phyloP scores from a whole-genome alignment of 2,113 vertebrate genomes.

The Oxyura jamaicensis region DNA sequence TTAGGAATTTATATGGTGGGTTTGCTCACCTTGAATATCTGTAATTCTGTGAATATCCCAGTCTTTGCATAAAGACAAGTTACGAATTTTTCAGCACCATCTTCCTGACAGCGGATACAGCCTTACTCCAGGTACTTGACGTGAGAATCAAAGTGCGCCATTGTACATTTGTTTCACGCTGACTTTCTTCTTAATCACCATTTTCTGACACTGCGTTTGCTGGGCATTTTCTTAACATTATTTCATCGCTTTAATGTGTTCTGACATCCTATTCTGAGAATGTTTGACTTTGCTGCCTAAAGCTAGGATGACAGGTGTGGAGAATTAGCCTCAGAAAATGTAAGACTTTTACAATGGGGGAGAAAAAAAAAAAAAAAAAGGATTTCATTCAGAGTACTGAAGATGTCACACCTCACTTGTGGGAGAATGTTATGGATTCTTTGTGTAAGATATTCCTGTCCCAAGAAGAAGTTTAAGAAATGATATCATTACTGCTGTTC shows the following conservation, averaged over 20 bases:
- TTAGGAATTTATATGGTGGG: background rate
- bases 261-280: background rate
- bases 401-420: background rate
- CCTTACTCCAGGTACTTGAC: background rate
- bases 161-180: background rate
- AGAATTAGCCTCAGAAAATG: conserved; percentile 14
- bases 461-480: background rate
- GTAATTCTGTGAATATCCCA: background rate
- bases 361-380: background rate
- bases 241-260: conserved; percentile 16
- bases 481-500: background rate
- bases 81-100: background rate
- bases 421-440: background rate
- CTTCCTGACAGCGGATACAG: background rate
- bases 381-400: conserved; percentile 10
- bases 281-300: background rate
- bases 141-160: background rate
- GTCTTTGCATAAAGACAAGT: background rate
- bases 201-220: background rate
- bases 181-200: background rate
- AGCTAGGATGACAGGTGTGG: conserved; percentile 12
- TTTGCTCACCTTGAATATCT: background rate
- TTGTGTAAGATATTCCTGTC: background rate
- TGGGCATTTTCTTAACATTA: background rate
- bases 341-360: background rate